Evolutionary conservation across 2,113 vertebrate species (phyloP), one percentile per base, ranked within the genome.

Genomic region (Bostrychus sinensis): DNA sequence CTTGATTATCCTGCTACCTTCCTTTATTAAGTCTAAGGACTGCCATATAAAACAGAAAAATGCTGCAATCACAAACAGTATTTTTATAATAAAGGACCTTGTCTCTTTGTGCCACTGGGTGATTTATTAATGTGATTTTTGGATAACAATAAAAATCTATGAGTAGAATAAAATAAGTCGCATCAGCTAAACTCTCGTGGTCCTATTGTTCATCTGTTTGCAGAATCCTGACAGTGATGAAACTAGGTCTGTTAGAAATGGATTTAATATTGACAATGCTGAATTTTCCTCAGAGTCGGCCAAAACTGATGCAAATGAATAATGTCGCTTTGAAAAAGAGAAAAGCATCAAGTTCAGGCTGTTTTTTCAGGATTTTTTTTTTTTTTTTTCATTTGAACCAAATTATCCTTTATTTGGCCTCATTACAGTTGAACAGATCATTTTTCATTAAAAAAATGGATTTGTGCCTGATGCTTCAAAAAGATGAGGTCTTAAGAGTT

Each of bases 141-240:
- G 48, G 43, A n/a, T 51, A 51, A 51, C 25, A 51, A 51, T 30
- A 10, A 9, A 51, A 51, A 28, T 17, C 48, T 30, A 28, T 30
- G 48, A 14, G 20, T 2, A n/a, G 25, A 48, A 48, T 25, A 8
- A 51, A 51, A 51, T 30, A 30, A 30, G 48, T 51, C 5, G 25
- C 25, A 28, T 51, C 48, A 30, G 48, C 48, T n/a, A 6, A 16
- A 12, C 25, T 28, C 48, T 1, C 16, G 5, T 9, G 12, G 13
- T 28, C 25, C 48, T 5, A 51, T 28, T 51, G 48, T 28, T 51
- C 13, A 16, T 51, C 25, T 17, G 48, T 28, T 26, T 51, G 48
- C 48, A 51, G 7, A 30, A 28, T 17, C 48, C 25, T 14, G 16
- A 51, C 25, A n/a, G 48, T 30, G 25, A 51, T 28, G 9, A 28